Evolutionary conservation across 2,888 invertebrate genomes (phyloP).

Genomic region (Polydrusus pterygomalis): DNA sequence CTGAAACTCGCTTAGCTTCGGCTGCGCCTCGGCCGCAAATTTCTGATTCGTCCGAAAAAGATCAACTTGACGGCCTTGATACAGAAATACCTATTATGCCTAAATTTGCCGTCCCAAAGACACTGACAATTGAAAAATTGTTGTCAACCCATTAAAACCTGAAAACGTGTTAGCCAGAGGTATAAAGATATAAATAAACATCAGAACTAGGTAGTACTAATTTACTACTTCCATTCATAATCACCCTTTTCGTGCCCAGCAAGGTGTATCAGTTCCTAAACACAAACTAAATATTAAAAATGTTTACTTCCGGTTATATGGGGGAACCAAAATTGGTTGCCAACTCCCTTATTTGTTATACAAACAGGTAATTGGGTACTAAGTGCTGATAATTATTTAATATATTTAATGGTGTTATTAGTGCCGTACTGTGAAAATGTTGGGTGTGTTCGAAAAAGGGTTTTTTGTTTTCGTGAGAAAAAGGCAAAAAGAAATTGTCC

Average conservation of each 20-base stretch:
- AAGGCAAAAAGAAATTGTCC: background rate
- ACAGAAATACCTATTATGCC: too few species aligned
- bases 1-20: too few species aligned
- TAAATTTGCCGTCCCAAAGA: too few species aligned
- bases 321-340: slow-evolving; percentile 26
- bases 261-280: slow-evolving; percentile 31
- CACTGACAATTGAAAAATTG: too few species aligned
- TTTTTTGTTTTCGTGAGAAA: slow-evolving; percentile 25
- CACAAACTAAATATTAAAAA: slow-evolving; percentile 17
- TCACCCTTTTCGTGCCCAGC: slow-evolving; percentile 25
- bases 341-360: slow-evolving; percentile 24
- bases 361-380: slow-evolving; percentile 36
- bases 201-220: background rate
- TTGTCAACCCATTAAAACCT: background rate
- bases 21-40: too few species aligned
- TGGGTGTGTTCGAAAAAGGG: slow-evolving; percentile 34
- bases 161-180: background rate
- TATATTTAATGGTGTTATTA: slow-evolving; percentile 40
- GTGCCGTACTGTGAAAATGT: slow-evolving; percentile 34
- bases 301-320: slow-evolving; percentile 38
- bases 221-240: slow-evolving; percentile 9
- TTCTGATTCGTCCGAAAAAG: too few species aligned
- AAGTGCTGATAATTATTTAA: slow-evolving; percentile 31
- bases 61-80: too few species aligned
- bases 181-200: slow-evolving; percentile 5